Evolutionary conservation across 1,140 invertebrate species (phyloP).

Genomic region (Doryteuthis pealeii): DNA sequence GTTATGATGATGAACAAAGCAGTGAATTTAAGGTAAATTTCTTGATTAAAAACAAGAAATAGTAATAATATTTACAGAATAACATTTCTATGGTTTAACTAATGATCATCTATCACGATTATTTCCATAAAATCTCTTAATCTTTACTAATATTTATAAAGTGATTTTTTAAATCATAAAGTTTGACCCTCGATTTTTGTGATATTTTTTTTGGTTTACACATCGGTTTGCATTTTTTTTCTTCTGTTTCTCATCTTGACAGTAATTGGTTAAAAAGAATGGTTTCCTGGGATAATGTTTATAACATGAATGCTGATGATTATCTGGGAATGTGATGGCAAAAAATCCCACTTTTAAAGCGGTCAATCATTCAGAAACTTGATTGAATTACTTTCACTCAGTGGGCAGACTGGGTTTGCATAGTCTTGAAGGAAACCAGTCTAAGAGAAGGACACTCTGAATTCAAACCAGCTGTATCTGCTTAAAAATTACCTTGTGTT

Average conservation of each 20-base stretch:
- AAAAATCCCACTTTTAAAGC: constrained; percentile 19
- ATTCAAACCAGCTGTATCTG: no score
- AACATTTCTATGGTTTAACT: no score
- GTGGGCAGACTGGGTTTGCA: no score
- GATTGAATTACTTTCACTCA: no score
- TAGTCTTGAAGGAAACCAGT: no score
- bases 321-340: constrained; percentile 8
- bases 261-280: constrained; percentile 22
- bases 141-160: neutral
- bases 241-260: neutral
- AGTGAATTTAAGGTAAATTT: constrained; percentile 69
- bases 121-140: neutral
- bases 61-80: neutral
- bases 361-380: constrained; percentile 6
- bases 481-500: no score
- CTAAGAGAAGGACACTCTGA: no score
- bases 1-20: constrained; percentile 80
- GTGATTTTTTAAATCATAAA: neutral
- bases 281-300: constrained; percentile 28
- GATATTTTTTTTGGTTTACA: no score
- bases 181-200: neutral
- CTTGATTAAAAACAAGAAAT: neutral
- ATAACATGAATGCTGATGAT: constrained; percentile 22
- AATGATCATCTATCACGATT: neutral
- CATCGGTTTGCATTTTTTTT: neutral